A percentile compares a stretch with the other conserved stretches of the same genome.
Conservation (phyloP, 2,113 vertebrate species). For the Argyrosomus japonicus region DNA sequence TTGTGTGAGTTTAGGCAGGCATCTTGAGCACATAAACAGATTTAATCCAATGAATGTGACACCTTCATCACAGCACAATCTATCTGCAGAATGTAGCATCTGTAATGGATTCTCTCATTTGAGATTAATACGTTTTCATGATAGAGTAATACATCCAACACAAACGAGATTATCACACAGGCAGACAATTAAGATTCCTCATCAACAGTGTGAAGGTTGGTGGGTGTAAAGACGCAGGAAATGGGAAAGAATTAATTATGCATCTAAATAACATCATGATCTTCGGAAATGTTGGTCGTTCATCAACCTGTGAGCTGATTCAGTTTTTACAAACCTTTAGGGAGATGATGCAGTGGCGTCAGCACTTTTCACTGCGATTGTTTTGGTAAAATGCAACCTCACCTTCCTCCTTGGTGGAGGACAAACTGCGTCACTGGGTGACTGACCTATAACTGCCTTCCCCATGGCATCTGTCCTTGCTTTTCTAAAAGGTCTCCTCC, state of each 20-base stretch:
- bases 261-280: slow-evolving; percentile 8
- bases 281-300: slow-evolving; percentile 10
- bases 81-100: slow-evolving; percentile 33
- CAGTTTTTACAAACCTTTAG: slow-evolving; percentile 5
- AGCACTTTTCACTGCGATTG: slow-evolving; percentile 26
- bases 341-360: neutral
- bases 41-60: slow-evolving; percentile 50
- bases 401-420: slow-evolving; percentile 44
- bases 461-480: slow-evolving; percentile 49
- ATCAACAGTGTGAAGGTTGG: slow-evolving; percentile 3
- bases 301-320: slow-evolving; percentile 17
- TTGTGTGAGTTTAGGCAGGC: slow-evolving; percentile 19
- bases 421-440: slow-evolving; percentile 36
- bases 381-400: slow-evolving; percentile 45
- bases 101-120: slow-evolving; percentile 49
- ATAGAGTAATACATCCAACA: slow-evolving; percentile 29
- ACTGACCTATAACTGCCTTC: slow-evolving; percentile 55
- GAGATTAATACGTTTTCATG: slow-evolving; percentile 39
- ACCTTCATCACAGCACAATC: slow-evolving; percentile 43
- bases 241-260: slow-evolving; percentile 15
- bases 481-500: slow-evolving; percentile 62
- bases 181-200: slow-evolving; percentile 11
- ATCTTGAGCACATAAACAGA: slow-evolving; percentile 39
- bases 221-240: slow-evolving; percentile 12
- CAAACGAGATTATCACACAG: slow-evolving; percentile 42